A percentile compares a stretch with the other conserved stretches of the same genome.
phyloP scores from a whole-genome alignment of 2,888 invertebrate species.

The Tethea ocularis region DNA sequence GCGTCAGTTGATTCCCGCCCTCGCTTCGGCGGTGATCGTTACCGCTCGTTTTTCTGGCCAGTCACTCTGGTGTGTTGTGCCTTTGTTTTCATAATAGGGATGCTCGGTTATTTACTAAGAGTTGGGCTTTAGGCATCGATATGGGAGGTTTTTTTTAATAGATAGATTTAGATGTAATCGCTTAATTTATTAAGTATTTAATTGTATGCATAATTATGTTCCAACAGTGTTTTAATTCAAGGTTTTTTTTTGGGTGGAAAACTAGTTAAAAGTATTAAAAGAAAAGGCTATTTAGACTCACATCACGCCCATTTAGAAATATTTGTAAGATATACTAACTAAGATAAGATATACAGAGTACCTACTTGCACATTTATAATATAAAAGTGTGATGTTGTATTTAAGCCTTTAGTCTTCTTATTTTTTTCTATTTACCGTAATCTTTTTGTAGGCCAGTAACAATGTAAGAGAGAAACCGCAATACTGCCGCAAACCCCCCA shows the following conservation, averaged over 20 bases:
- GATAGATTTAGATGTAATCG: conserved; percentile 15
- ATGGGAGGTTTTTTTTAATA: neutral
- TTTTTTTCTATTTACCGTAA: no score
- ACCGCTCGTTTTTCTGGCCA: conserved; percentile 48
- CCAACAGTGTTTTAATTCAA: no score
- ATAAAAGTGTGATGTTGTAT: no score
- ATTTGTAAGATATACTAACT: no score
- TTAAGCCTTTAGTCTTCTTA: no score
- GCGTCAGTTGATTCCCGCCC: conserved; percentile 46
- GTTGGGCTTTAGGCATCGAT: conserved; percentile 14
- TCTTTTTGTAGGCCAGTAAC: no score
- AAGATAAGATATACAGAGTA: no score
- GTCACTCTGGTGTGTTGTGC: conserved; percentile 43
- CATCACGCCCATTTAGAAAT: no score
- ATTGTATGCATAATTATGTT: neutral
- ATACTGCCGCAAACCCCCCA: conserved; percentile 19
- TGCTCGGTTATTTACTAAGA: conserved; percentile 12
- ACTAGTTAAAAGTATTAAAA: no score
- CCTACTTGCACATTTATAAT: no score
- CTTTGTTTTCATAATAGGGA: conserved; percentile 18
- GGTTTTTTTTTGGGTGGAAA: no score
- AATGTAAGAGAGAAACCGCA: neutral
- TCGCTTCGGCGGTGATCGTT: conserved; percentile 31
- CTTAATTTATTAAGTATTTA: neutral
- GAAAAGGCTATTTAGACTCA: no score